Percentiles rank a stretch among this genome's conserved stretches.
Conservation (phyloP, 2,113 vertebrate genomes). For the Urocolius indicus region DNA sequence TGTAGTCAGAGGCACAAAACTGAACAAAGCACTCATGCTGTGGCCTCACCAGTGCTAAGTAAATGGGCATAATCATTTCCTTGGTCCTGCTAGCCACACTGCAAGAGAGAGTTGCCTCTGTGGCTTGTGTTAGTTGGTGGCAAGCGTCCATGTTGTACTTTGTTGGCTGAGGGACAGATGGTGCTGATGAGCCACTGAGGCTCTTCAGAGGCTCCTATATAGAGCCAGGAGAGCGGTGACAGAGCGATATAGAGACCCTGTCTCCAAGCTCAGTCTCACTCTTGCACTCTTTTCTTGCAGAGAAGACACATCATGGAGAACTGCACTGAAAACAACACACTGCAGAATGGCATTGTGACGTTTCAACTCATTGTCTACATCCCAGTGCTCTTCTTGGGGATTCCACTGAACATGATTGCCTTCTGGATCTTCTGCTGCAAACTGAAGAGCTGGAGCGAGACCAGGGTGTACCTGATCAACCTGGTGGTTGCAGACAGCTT, state of each 20-base stretch:
- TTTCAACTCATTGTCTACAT: constrained; percentile 13
- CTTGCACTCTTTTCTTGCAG: neutral
- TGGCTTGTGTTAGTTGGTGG: neutral
- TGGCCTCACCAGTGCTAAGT: too few species aligned
- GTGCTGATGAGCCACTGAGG: neutral
- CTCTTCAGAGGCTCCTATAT: neutral
- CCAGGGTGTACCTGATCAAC: constrained; percentile 80
- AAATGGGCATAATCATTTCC: too few species aligned
- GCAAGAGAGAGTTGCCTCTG: neutral
- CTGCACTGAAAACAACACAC: fast-evolving
- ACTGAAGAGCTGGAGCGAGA: constrained; percentile 75
- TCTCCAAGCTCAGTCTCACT: fast-evolving
- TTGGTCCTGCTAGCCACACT: too few species aligned
- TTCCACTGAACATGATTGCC: constrained; percentile 70
- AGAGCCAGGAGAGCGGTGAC: neutral
- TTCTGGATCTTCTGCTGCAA: constrained; percentile 77
- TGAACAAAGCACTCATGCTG: too few species aligned
- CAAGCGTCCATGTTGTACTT: neutral
- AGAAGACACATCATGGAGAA: neutral
- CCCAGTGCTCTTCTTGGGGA: constrained; percentile 49
- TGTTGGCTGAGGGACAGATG: neutral
- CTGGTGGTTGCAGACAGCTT: constrained; percentile 74
- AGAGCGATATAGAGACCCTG: neutral
- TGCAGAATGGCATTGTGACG: fast-evolving
- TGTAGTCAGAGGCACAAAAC: too few species aligned